These are phyloP conservation scores for Lutraria lutraria DNA, from an alignment of 2,888 invertebrate genomes.

Conservation along the genomic window DNA sequence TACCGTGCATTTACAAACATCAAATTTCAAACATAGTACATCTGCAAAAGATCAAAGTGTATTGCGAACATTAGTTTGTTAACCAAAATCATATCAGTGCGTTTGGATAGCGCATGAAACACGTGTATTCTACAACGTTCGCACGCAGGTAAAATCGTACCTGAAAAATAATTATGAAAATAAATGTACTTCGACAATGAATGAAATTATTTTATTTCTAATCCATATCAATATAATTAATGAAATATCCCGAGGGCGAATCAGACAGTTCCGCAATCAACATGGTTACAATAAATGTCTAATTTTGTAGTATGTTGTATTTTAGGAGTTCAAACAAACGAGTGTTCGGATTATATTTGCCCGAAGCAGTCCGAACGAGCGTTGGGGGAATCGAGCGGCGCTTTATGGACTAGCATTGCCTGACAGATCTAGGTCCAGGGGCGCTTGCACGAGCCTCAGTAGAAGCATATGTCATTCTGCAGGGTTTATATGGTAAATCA, in stretches of 20 bases:
- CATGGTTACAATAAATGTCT: conserved; percentile 51
- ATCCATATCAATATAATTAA: conserved; percentile 48
- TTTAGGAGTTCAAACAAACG: conserved; percentile 57
- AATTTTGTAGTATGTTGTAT: conserved; percentile 62
- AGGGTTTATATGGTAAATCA: conserved; percentile 55
- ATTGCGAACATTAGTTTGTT: background rate
- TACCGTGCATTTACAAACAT: background rate
- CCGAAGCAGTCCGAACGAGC: conserved; percentile 31
- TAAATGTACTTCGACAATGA: background rate
- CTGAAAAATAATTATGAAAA: conserved; percentile 6
- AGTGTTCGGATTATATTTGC: conserved; percentile 39
- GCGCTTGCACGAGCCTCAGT: conserved; percentile 34
- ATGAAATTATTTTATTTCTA: conserved; percentile 35
- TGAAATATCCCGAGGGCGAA: conserved; percentile 39
- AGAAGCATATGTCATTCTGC: conserved; percentile 50
- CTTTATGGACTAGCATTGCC: conserved; percentile 39
- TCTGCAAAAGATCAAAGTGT: background rate
- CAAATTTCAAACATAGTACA: background rate
- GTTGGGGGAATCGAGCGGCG: conserved; percentile 25
- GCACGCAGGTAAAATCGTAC: background rate
- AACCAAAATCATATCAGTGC: conserved; percentile 3
- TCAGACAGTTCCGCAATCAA: conserved; percentile 28
- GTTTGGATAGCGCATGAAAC: background rate
- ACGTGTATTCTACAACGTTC: background rate
- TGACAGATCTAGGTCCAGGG: conserved; percentile 39